phyloP scores from a whole-genome alignment of 2,797 vertebrate genomes.

The Crenichthys baileyi region DNA sequence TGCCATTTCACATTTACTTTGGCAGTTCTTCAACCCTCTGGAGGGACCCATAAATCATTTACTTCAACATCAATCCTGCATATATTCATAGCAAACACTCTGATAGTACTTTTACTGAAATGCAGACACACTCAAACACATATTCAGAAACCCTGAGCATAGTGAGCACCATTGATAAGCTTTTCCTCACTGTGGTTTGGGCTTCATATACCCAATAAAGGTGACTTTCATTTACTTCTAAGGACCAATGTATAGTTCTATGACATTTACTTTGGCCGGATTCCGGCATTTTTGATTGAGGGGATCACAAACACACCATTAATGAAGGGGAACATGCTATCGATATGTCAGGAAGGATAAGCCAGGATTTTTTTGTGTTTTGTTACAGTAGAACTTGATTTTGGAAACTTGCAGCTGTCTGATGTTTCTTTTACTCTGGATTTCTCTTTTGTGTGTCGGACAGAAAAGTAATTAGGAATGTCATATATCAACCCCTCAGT shows the following conservation, averaged over 20 bases:
- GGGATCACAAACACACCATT: constrained; percentile 19
- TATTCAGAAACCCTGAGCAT: constrained; percentile 27
- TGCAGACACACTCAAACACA: constrained; percentile 31
- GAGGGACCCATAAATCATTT: constrained; percentile 9
- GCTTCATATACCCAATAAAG: constrained; percentile 62
- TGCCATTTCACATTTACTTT: constrained; percentile 44
- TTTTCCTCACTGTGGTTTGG: constrained; percentile 20
- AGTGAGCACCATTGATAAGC: constrained; percentile 70
- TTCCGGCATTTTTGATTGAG: constrained; percentile 39
- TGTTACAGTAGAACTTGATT: neutral
- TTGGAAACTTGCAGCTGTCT: constrained; percentile 3
- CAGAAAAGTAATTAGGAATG: constrained; percentile 14
- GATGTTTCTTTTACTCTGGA: constrained; percentile 3
- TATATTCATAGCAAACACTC: constrained; percentile 30
- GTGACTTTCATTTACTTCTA: constrained; percentile 65
- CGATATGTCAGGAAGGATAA: neutral
- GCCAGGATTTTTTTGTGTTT: neutral
- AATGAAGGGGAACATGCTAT: constrained; percentile 39
- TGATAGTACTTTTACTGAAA: constrained; percentile 45
- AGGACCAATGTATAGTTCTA: constrained; percentile 46
- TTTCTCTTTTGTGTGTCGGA: constrained; percentile 7
- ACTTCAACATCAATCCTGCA: constrained; percentile 16
- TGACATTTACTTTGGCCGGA: constrained; percentile 62
- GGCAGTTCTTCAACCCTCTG: constrained; percentile 16
- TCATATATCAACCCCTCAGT: constrained; percentile 56